Percentiles rank a stretch among this genome's conserved stretches.
Conservation (phyloP, 1,140 invertebrate species). For the Cherax destructor region DNA sequence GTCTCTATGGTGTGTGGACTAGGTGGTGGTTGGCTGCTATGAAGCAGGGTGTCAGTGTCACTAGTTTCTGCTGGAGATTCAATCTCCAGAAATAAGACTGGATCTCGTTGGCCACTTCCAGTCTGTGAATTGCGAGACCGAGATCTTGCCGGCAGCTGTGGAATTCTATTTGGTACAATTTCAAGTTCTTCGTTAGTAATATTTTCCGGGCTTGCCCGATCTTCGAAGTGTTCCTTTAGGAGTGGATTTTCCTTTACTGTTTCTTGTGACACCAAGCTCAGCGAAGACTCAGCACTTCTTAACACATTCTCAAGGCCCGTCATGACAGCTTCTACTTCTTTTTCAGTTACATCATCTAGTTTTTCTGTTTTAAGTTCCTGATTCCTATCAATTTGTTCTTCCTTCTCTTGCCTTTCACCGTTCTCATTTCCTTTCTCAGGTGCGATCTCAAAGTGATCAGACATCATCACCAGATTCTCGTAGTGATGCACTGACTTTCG, state of each 20-base stretch:
- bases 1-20: constrained; percentile 71
- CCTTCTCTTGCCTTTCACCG: background rate
- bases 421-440: constrained; percentile 9
- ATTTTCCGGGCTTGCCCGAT: constrained; percentile 65
- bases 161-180: constrained; percentile 79
- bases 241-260: constrained; percentile 68
- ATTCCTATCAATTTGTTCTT: background rate
- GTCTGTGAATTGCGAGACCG: constrained; percentile 79
- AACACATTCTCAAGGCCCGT: constrained; percentile 89
- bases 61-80: constrained; percentile 77
- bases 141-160: constrained; percentile 80
- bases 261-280: constrained; percentile 76
- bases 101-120: constrained; percentile 76
- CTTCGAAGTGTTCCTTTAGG: constrained; percentile 59
- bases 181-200: constrained; percentile 76
- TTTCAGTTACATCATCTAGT: constrained; percentile 84
- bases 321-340: constrained; percentile 91
- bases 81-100: constrained; percentile 80
- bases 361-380: background rate
- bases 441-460: constrained; percentile 41
- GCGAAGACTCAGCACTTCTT: constrained; percentile 87
- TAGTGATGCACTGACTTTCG: constrained; percentile 70
- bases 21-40: constrained; percentile 20
- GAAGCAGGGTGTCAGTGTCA: constrained; percentile 64
- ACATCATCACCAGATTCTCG: constrained; percentile 69